Evolutionary conservation across 2,888 invertebrate species (phyloP).

Genomic region (Idaea biselata): DNA sequence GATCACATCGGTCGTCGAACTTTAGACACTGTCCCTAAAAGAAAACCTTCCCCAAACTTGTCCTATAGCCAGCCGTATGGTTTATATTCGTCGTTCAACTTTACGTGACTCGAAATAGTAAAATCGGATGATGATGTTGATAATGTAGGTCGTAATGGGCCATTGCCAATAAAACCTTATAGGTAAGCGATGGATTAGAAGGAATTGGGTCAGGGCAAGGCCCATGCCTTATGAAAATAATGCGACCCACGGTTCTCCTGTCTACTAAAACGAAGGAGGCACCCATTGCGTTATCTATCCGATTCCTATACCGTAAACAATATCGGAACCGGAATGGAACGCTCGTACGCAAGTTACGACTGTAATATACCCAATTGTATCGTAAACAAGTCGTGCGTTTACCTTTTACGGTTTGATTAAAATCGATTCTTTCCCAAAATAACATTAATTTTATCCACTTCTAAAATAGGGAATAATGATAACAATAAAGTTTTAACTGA

Average conservation of each 20-base stretch:
- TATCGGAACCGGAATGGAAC: slow-evolving; percentile 35
- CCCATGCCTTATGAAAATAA: slow-evolving; percentile 72
- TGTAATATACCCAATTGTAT: slow-evolving; percentile 29
- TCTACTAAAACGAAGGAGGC: slow-evolving; percentile 47
- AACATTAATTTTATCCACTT: not conserved
- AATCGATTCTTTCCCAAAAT: slow-evolving; percentile 21
- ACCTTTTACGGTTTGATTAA: slow-evolving; percentile 29
- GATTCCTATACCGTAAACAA: slow-evolving; percentile 42
- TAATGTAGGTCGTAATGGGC: slow-evolving; percentile 80
- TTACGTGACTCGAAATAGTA: slow-evolving; percentile 81
- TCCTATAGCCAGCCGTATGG: slow-evolving; percentile 58
- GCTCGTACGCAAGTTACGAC: slow-evolving; percentile 32
- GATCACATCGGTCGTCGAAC: slow-evolving; percentile 40
- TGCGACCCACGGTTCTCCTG: slow-evolving; percentile 51
- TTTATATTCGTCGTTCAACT: slow-evolving; percentile 75
- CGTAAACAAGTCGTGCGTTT: slow-evolving; percentile 28
- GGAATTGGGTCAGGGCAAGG: slow-evolving; percentile 76
- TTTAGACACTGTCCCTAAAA: slow-evolving; percentile 40
- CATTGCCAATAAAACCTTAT: slow-evolving; percentile 80
- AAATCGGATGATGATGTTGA: slow-evolving; percentile 80
- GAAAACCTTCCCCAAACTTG: slow-evolving; percentile 37
- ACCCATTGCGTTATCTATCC: slow-evolving; percentile 52
- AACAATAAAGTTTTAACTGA: slow-evolving; percentile 7
- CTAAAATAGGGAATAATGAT: not conserved
- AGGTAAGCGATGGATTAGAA: slow-evolving; percentile 80